phyloP scores from a whole-genome alignment of 2,113 vertebrate species.

The Pongo pygmaeus region DNA sequence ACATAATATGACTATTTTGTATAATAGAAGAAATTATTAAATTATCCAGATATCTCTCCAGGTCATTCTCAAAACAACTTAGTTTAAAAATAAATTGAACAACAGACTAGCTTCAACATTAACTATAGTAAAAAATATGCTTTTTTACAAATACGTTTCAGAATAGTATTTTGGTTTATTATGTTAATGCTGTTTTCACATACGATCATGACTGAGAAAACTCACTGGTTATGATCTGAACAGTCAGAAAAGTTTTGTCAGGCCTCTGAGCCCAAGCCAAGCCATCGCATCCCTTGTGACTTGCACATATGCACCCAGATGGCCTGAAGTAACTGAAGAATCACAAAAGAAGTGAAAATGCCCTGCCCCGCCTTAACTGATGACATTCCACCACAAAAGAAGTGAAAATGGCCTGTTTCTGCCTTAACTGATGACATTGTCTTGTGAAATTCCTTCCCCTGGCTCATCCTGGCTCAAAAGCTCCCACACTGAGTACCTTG shows the following conservation, averaged over 20 bases:
- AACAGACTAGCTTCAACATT: neutral
- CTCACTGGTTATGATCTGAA: neutral
- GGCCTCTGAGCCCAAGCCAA: too few species aligned
- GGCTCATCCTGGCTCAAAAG: too few species aligned
- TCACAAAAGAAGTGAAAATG: too few species aligned
- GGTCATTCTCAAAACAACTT: neutral
- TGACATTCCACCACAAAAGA: too few species aligned
- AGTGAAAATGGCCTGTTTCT: too few species aligned
- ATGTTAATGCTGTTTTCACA: neutral
- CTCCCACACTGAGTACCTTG: too few species aligned
- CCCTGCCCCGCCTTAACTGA: too few species aligned
- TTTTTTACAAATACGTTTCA: neutral
- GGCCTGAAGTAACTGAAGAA: too few species aligned
- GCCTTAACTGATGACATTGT: too few species aligned
- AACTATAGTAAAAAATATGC: neutral
- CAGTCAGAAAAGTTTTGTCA: neutral
- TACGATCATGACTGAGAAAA: neutral
- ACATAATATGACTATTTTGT: neutral
- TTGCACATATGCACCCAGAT: too few species aligned
- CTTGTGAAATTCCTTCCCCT: too few species aligned
- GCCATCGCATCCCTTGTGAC: too few species aligned
- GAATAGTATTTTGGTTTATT: neutral
- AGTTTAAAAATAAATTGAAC: neutral
- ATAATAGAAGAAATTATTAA: neutral
- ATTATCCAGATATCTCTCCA: neutral